phyloP scores from a whole-genome alignment of 2,797 vertebrate species.

The Argentina silus region DNA sequence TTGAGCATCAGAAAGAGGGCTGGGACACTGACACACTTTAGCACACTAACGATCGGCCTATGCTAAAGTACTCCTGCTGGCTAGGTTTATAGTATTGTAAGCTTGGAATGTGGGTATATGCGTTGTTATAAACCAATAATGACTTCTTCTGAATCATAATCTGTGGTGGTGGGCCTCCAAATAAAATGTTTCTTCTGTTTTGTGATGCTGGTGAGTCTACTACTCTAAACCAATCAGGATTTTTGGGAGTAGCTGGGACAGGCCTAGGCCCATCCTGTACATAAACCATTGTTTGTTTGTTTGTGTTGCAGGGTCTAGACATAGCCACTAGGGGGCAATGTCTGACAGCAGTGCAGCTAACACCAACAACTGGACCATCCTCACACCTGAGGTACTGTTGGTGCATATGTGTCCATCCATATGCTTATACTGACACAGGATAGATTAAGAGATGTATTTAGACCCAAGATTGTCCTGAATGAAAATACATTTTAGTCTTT shows the following conservation, averaged over 20 bases:
- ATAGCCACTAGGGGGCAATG: constrained; percentile 79
- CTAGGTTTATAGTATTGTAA: too few species aligned
- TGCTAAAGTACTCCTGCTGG: background rate
- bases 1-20: constrained; percentile 18
- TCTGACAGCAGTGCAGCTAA: constrained; percentile 72
- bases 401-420: background rate
- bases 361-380: constrained; percentile 85
- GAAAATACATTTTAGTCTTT: background rate
- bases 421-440: too few species aligned
- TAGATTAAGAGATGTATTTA: too few species aligned
- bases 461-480: background rate
- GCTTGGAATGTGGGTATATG: too few species aligned
- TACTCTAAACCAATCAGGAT: too few species aligned
- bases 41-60: background rate
- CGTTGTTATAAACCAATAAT: too few species aligned
- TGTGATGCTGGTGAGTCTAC: too few species aligned
- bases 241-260: too few species aligned
- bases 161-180: too few species aligned
- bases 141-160: too few species aligned
- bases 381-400: constrained; percentile 50
- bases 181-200: too few species aligned
- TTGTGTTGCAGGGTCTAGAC: constrained; percentile 69
- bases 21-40: constrained; percentile 3
- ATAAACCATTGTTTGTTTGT: background rate
- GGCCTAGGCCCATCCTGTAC: too few species aligned